Percentiles rank a stretch among this genome's conserved stretches.
phyloP scores from a whole-genome alignment of 2,888 invertebrate species.

The Orchesella flavescens region DNA sequence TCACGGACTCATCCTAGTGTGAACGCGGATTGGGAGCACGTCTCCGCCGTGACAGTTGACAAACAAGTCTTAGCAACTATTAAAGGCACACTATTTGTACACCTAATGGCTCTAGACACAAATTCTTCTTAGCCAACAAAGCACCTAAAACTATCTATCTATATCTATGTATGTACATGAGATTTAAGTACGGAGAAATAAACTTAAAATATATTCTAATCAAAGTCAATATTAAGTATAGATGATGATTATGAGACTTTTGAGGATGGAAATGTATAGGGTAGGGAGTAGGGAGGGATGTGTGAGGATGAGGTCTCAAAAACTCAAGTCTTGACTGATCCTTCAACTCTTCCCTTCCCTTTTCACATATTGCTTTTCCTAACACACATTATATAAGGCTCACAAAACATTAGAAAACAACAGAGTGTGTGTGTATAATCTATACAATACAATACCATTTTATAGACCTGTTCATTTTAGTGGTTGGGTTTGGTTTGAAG shows the following conservation, averaged over 20 bases:
- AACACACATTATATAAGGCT: neutral
- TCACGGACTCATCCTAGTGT: conserved; percentile 69
- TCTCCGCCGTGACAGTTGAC: conserved; percentile 70
- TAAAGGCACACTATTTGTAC: conserved; percentile 52
- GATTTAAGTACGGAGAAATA: neutral
- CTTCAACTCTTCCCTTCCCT: conserved; percentile 14
- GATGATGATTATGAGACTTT: conserved; percentile 26
- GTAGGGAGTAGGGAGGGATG: conserved; percentile 16
- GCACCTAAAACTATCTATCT: too few relatives aligned
- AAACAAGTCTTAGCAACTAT: conserved; percentile 70
- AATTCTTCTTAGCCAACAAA: neutral
- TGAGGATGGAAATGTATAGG: conserved; percentile 18
- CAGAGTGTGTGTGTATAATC: neutral
- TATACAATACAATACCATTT: too few relatives aligned
- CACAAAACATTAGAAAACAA: neutral
- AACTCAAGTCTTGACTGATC: conserved; percentile 47
- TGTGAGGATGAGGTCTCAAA: conserved; percentile 42
- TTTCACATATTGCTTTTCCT: neutral
- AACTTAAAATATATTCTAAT: neutral
- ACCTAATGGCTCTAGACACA: conserved; percentile 29
- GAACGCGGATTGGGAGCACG: conserved; percentile 70
- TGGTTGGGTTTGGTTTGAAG: too few relatives aligned
- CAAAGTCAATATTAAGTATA: conserved; percentile 45
- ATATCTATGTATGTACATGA: neutral
- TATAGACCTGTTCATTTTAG: too few relatives aligned